A percentile compares a stretch with the other conserved stretches of the same genome.
Conservation (phyloP, 1,140 invertebrate species). For the Plodia interpunctella region DNA sequence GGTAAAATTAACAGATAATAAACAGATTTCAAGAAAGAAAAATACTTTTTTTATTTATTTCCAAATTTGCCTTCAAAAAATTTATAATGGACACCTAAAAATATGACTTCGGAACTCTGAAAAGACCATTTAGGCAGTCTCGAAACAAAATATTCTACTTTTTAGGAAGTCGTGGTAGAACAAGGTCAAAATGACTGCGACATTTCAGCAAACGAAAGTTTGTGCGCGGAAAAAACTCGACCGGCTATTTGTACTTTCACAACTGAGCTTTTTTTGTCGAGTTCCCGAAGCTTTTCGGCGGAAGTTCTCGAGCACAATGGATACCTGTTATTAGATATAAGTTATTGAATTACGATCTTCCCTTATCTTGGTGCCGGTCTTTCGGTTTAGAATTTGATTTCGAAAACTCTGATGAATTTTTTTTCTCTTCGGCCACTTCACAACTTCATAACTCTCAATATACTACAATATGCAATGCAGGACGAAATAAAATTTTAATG, state of each 20-base stretch:
- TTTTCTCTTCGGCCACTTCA: too few species aligned
- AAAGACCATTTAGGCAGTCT: too few species aligned
- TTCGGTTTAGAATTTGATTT: not conserved
- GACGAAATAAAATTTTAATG: too few species aligned
- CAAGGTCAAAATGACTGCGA: not conserved
- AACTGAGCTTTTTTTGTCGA: conserved; percentile 2
- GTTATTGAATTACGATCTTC: conserved; percentile 4
- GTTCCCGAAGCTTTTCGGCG: not conserved
- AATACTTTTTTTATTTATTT: too few species aligned
- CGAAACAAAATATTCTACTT: too few species aligned
- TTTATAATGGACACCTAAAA: too few species aligned
- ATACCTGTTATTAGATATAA: conserved; percentile 2
- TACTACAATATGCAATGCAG: too few species aligned
- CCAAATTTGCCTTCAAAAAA: too few species aligned
- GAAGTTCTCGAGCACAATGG: not conserved
- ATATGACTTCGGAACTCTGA: too few species aligned
- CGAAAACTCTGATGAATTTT: not conserved
- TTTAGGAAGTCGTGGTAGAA: not conserved
- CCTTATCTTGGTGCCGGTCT: not conserved
- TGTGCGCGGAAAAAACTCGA: conserved; percentile 1
- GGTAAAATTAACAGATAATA: not conserved
- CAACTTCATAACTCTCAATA: too few species aligned
- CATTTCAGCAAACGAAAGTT: not conserved
- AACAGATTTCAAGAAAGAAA: too few species aligned
- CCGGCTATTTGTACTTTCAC: conserved; percentile 5